Base-by-base conservation (phyloP, 1,140 invertebrate genomes). In the Archivesica marissinica region DNA sequence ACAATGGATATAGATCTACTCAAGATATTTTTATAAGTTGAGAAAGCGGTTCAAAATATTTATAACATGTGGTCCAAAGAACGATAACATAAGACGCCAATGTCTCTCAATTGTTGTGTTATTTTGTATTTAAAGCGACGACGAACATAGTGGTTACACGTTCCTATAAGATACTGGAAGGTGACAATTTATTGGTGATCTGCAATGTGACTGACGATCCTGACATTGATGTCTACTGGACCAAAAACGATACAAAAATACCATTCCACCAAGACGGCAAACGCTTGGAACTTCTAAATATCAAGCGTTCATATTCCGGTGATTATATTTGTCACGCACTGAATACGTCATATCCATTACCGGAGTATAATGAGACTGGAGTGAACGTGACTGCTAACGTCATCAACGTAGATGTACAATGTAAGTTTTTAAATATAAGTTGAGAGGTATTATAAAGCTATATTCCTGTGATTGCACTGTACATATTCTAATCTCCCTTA, bases 341-440 rank as follows among this genome's bases (percentile, higher is more conserved):
- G 25, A 79, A 79, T 66, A 79, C 59, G 77, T 64, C 56, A 64
- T 39, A 30, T 66, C 68, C 68, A 3, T 38, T 25, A 7, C 61
- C 59, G 1, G n/a, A 68, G 3, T 50, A 47, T 25, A 79, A 79
- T 30, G 77, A 64, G 44, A 79, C 59, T 9, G 56, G 30, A 20
- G 77, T 64, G 1, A 79, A 78, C 28, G n/a, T 23, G 20, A 78
- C 76, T 9, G 56, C 68, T 50, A 20, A 79, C 3, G 77, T 79
- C 38, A 52, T 79, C 7, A 66, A 59, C 7, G 77, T 79, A 13
- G 77, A 79, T 20, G 77, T 79, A 30, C 54, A 66, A 28, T 79
- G 77, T 79, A 79, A 64, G 77, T 44, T 4, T 52, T 17, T 47
- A 47, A n/a, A n/a, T n/a, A n/a, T n/a, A n/a, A n/a, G n/a, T n/a